These are phyloP conservation scores for Vulpes vulpes DNA, from an alignment of 2,113 vertebrate species.

Conservation along the genomic window DNA sequence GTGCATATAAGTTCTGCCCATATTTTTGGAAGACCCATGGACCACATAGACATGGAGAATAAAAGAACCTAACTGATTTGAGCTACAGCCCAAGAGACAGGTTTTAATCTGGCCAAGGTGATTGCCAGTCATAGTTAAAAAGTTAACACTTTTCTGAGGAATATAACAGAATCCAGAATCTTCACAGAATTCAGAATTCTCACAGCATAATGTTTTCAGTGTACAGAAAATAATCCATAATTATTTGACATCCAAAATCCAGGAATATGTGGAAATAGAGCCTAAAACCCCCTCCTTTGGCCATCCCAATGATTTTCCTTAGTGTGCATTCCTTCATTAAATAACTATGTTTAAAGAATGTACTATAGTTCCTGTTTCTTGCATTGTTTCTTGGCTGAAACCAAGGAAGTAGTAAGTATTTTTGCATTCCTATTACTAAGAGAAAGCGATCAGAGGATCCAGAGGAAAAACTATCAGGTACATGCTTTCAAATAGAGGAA, in stretches of 20 bases:
- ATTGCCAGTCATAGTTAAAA: neutral
- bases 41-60: rapidly evolving
- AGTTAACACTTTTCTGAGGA: neutral
- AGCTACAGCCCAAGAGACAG: neutral
- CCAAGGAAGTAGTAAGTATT: neutral
- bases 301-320: neutral
- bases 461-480: neutral
- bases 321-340: neutral
- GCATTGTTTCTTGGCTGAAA: too few relatives aligned
- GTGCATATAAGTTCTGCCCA: rapidly evolving
- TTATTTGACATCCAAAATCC: neutral
- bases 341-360: neutral
- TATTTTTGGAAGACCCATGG: rapidly evolving
- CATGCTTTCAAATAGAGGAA: neutral
- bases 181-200: neutral
- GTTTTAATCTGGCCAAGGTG: neutral
- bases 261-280: neutral
- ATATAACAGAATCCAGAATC: neutral
- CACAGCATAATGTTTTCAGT: too few relatives aligned
- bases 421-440: neutral
- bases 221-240: neutral
- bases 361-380: neutral
- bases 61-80: neutral
- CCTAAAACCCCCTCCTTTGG: too few relatives aligned
- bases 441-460: neutral